These are phyloP conservation scores for Danaus plexippus DNA, from an alignment of 1,140 invertebrate species.

Conservation along the genomic window DNA sequence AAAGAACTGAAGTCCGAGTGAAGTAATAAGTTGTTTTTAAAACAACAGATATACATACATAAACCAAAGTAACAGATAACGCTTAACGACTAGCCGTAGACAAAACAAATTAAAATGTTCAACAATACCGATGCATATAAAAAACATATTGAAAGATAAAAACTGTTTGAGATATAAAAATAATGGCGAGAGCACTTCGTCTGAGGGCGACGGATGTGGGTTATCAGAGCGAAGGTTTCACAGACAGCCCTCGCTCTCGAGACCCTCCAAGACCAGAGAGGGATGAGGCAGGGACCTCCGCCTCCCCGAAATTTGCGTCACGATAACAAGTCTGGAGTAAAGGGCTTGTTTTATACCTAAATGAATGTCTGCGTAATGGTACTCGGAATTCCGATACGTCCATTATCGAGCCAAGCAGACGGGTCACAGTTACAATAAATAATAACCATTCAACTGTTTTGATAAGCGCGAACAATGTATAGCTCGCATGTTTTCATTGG, in stretches of 20 bases:
- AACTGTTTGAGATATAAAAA: not conserved
- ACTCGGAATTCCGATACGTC: conserved; percentile 36
- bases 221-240: conserved; percentile 33
- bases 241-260: conserved; percentile 34
- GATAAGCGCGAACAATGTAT: conserved; percentile 22
- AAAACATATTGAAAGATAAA: not conserved
- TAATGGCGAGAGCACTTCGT: not conserved
- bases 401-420: conserved; percentile 38
- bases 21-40: too few species aligned
- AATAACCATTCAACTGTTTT: conserved; percentile 36
- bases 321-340: conserved; percentile 22
- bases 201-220: conserved; percentile 22
- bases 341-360: conserved; percentile 16
- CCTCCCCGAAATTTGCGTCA: conserved; percentile 32
- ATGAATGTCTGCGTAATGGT: conserved; percentile 19
- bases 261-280: conserved; percentile 11
- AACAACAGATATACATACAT: not conserved
- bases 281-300: conserved; percentile 9
- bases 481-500: conserved; percentile 6
- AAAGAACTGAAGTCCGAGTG: too few species aligned
- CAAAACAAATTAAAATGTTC: conserved; percentile 16
- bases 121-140: not conserved
- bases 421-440: conserved; percentile 48
- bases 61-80: conserved; percentile 16
- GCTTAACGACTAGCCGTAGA: conserved; percentile 12